Evolutionary conservation across 2,113 vertebrate species (phyloP), one percentile per base, ranked within the genome.

Genomic region (Scopus umbretta): DNA sequence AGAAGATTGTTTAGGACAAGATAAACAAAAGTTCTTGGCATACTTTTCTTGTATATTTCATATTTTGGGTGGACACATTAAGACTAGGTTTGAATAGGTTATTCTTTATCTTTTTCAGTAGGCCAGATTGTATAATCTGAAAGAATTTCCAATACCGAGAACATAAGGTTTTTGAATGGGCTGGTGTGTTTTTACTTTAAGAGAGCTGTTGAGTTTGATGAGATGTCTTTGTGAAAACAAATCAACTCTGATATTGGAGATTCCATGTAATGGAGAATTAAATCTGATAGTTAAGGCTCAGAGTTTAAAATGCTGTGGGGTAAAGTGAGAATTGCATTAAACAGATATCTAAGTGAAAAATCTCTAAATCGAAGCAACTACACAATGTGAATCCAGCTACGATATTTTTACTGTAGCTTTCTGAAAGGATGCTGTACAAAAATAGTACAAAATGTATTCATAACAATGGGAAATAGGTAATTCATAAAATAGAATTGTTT

Each of bases 21-120:
- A 38, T 71, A 56, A 92, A 43, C 9, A 63, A 29, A 63, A 78
- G 14, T 45, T 45, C 18, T 47, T 36, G 36, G 5, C 0, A 0
- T 66, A 16, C 1, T 0, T 86, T 88, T 83, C 27, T 29, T 62
- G 40, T 17, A 9, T 58, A 11, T 59, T 84, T 86, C 15, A 9
- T 58, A 9, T 59, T 84, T 86, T 76, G 21, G 7, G n/a, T 49
- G 16, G 20, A 32, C 78, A n/a, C 14, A 5, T 70, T 29, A 79
- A 84, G 42, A 63, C 38, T 32, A 29, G 16, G 5, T 85, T 90
- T 67, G 47, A 75, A 20, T 36, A 43, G 10, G 79, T 80, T 27
- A 50, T 49, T 59, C n/a, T 56, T 71, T 29, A 14, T 79, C 8
- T 66, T 67, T 82, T 85, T 75, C 23, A n/a, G 1, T 53, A 59